Evolutionary conservation across 2,888 invertebrate species (phyloP).

Genomic region (Kryphioiulus occultus): DNA sequence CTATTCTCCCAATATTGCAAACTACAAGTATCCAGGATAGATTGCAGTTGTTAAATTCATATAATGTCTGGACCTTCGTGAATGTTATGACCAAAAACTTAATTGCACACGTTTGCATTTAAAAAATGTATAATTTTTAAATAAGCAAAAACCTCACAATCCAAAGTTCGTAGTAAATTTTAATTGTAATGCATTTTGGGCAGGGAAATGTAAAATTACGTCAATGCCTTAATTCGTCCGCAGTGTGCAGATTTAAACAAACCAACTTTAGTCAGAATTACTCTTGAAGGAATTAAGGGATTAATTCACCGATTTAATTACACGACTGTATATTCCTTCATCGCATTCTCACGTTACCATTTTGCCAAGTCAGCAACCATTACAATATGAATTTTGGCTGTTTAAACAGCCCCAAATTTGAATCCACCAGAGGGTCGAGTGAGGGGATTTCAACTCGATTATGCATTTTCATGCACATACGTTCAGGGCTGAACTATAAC

Average conservation of each 20-base stretch:
- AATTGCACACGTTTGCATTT: no score
- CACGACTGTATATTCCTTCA: neutral
- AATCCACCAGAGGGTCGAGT: neutral
- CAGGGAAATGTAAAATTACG: neutral
- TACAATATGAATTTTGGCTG: conserved; percentile 16
- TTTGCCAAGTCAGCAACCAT: neutral
- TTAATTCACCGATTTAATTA: neutral
- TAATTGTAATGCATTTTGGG: neutral
- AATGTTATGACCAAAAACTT: no score
- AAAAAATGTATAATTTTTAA: no score
- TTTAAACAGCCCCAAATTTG: neutral
- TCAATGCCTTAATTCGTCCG: neutral
- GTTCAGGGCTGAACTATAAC: neutral
- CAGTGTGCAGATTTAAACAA: neutral
- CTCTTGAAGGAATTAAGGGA: neutral
- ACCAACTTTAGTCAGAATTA: neutral
- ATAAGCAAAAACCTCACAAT: neutral
- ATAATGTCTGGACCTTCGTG: no score
- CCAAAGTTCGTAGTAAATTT: no score
- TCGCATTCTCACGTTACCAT: neutral
- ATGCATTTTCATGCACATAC: conserved; percentile 9
- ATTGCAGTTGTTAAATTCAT: no score
- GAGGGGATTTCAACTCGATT: conserved; percentile 10
- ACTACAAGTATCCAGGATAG: no score
- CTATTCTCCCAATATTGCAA: no score